Percentiles rank a stretch among this genome's conserved stretches.
These are phyloP conservation scores for Anthopleura xanthogrammica DNA, from an alignment of 92 coral and sea anemone genomes.

Conservation along the genomic window DNA sequence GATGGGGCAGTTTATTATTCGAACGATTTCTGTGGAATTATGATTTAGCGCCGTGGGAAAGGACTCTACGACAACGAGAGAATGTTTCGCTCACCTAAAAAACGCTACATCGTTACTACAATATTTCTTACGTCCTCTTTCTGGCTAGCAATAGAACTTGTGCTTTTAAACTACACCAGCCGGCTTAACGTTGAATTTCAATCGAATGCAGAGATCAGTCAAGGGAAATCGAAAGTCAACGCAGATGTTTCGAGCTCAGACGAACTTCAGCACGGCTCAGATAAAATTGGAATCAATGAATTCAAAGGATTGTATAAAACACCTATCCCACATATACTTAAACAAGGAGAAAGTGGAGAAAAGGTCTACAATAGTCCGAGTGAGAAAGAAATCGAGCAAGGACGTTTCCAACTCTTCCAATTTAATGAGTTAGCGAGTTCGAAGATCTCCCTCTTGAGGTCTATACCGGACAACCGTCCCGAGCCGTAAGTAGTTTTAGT, in stretches of 20 bases:
- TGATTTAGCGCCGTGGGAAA: neutral
- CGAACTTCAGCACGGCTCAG: slow-evolving; percentile 5
- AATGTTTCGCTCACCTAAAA: slow-evolving; percentile 60
- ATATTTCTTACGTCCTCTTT: slow-evolving; percentile 73
- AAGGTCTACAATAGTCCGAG: slow-evolving; percentile 53
- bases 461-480: slow-evolving; percentile 93
- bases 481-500: slow-evolving; percentile 61
- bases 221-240: slow-evolving; percentile 22
- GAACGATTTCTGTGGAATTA: neutral
- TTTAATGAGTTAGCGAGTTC: slow-evolving; percentile 91
- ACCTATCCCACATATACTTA: slow-evolving; percentile 51
- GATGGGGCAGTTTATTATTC: neutral
- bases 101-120: slow-evolving; percentile 70
- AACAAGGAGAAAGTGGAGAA: slow-evolving; percentile 65
- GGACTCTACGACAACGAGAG: neutral
- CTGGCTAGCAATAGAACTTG: slow-evolving; percentile 70
- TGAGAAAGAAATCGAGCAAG: slow-evolving; percentile 52
- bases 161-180: slow-evolving; percentile 65
- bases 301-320: slow-evolving; percentile 62
- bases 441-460: slow-evolving; percentile 77
- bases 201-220: slow-evolving; percentile 17
- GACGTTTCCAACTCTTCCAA: slow-evolving; percentile 70
- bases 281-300: slow-evolving; percentile 48
- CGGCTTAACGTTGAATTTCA: slow-evolving; percentile 45
- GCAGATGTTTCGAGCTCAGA: neutral